Base-by-base conservation (phyloP, 64 coral and sea anemone species). In the Porites australiensis region DNA sequence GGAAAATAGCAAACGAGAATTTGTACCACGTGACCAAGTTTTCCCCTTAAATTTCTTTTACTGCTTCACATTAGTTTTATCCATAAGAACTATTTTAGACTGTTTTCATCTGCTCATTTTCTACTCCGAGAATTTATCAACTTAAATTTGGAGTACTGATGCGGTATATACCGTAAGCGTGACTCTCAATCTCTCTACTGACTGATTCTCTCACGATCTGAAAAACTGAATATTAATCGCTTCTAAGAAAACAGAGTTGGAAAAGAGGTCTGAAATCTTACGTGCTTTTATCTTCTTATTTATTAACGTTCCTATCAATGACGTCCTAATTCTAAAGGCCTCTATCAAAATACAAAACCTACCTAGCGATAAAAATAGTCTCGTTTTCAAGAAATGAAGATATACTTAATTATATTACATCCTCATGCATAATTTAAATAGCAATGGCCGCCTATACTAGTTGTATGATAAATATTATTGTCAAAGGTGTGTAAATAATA, bases 401-500 rank as follows among this genome's bases (percentile, higher is more conserved):
- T 78, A 68, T 44, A 21, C 37, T 84, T 18, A 48, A 67, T 84
- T 62, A 23, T 84, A 64, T 68, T 84, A 4, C 45, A 84, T 84
- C 69, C 62, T 69, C 62, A 84, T 37, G 27, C 27, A 37, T 49
- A 84, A 84, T 84, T 68, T 84, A 68, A 84, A 68, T 44, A 23
- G 63, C 46, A 84, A 68, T 84, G 81, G 69, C 62, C 63, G 64
- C 57, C 61, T 69, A 37, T 37, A 37, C 27, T 37, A 68, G 81
- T 84, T 84, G 81, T 84, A 84, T 84, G 3, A 68, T 84, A 84
- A 84, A 84, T 51, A n/a, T 68, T 84, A 84, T 84, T 68, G 81
- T 13, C 63, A 48, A 37, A 84, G 19, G 81, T 18, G 47, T 84
- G 81, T 84, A 84, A 84, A 84, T 84, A 68, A 22, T 84, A 48